Percentiles rank a stretch among this genome's conserved stretches.
Evolutionary conservation across 2,113 vertebrate genomes (phyloP).

Genomic region (Arvicanthis niloticus): DNA sequence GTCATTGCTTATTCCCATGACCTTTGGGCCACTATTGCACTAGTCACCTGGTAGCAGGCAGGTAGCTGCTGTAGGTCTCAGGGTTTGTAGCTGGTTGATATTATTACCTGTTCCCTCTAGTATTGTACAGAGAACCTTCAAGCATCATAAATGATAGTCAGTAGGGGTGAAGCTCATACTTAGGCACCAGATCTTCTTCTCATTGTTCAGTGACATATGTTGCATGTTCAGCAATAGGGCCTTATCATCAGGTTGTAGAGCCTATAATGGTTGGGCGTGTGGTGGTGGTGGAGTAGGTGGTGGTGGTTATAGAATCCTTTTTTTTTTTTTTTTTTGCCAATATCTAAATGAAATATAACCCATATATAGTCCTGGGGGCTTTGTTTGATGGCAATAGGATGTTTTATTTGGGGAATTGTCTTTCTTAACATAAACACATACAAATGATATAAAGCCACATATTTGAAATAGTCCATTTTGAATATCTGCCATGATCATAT

Average conservation of each 20-base stretch:
- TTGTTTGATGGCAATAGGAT: neutral
- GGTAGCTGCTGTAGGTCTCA: no score
- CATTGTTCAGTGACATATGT: neutral
- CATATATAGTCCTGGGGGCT: neutral
- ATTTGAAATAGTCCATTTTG: neutral
- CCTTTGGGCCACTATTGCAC: neutral
- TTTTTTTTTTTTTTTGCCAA: neutral
- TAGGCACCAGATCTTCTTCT: no score
- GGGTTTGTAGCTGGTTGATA: no score
- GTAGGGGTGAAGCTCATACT: no score
- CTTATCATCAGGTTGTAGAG: neutral
- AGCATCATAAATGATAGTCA: no score
- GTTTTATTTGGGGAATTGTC: neutral
- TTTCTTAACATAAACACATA: neutral
- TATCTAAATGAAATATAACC: neutral
- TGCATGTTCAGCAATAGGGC: neutral
- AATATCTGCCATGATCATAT: neutral
- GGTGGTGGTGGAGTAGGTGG: neutral
- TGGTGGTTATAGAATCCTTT: neutral
- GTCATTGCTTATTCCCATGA: no score
- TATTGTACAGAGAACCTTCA: no score
- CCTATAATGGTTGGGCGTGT: neutral
- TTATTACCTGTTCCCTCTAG: no score
- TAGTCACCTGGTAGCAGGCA: no score
- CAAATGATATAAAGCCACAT: neutral